Evolutionary conservation across 2,113 vertebrate genomes (phyloP).

Genomic region (Archocentrus centrarchus): DNA sequence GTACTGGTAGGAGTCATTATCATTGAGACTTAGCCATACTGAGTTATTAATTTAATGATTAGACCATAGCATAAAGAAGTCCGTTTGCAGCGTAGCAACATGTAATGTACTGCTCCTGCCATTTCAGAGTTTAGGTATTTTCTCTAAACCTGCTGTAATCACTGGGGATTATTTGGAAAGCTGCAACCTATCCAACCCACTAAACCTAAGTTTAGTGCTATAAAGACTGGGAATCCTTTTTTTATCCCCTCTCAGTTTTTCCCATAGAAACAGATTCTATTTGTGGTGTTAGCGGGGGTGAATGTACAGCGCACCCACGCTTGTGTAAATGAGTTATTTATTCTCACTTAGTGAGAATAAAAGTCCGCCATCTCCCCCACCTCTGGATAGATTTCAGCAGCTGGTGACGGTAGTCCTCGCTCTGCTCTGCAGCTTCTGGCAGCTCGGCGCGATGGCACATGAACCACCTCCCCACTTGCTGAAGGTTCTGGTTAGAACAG

Average conservation of each 20-base stretch:
- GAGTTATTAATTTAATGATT: too few species aligned
- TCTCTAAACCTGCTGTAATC: neutral
- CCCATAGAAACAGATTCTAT: neutral
- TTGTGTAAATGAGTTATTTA: neutral
- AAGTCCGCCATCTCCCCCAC: neutral
- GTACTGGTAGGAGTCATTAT: neutral
- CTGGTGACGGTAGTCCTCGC: neutral
- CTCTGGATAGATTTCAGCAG: neutral
- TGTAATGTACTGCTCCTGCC: neutral
- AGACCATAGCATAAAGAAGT: too few species aligned
- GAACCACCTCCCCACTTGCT: neutral
- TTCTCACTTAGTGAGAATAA: neutral
- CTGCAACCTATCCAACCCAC: neutral
- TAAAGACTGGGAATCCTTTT: neutral
- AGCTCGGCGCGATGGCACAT: neutral
- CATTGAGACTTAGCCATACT: neutral
- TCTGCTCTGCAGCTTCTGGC: neutral
- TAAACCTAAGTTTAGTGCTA: fast-evolving
- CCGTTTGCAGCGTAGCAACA: neutral
- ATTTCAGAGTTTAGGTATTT: neutral
- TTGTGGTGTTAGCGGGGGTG: neutral
- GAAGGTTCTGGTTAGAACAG: neutral
- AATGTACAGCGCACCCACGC: neutral
- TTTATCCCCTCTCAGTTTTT: neutral
- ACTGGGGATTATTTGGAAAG: neutral